Conservation (phyloP, 2,797 vertebrate genomes). For the Pangasius mekongensis region DNA sequence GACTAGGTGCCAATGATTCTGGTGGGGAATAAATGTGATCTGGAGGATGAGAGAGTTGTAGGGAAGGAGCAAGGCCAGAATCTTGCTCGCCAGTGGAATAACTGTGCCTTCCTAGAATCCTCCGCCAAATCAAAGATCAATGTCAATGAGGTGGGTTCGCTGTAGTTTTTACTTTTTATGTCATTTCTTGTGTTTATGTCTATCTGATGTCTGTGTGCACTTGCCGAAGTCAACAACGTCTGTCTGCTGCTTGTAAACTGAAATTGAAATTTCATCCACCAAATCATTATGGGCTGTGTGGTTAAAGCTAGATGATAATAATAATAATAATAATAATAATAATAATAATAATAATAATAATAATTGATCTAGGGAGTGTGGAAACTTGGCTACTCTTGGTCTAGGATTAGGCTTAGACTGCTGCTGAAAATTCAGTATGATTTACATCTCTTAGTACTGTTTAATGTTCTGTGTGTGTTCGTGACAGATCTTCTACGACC, state of each 20-base stretch:
- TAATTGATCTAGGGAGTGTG: background rate
- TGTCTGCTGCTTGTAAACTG: background rate
- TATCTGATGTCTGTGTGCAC: background rate
- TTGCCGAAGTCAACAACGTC: background rate
- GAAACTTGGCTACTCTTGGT: background rate
- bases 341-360: background rate
- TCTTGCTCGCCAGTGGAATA: slow-evolving; percentile 98
- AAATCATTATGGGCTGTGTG: background rate
- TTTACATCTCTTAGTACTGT: background rate
- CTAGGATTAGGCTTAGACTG: background rate
- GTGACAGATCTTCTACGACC: slow-evolving; percentile 97
- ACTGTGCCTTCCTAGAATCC: slow-evolving; percentile 99
- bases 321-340: no score
- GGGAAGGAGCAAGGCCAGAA: slow-evolving; percentile 98
- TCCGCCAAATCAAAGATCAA: slow-evolving; percentile 99
- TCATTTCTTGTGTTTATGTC: background rate
- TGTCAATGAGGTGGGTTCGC: slow-evolving; percentile 89
- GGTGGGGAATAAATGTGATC: slow-evolving; percentile 99
- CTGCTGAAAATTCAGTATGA: background rate
- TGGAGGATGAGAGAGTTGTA: slow-evolving; percentile 97
- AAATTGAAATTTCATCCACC: background rate
- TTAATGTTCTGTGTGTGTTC: slow-evolving; percentile 7
- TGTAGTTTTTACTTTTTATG: background rate
- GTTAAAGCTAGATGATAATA: background rate
- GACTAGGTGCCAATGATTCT: slow-evolving; percentile 97